These are phyloP conservation scores for Thryonomys swinderianus DNA, from an alignment of 2,113 vertebrate species.

Conservation along the genomic window DNA sequence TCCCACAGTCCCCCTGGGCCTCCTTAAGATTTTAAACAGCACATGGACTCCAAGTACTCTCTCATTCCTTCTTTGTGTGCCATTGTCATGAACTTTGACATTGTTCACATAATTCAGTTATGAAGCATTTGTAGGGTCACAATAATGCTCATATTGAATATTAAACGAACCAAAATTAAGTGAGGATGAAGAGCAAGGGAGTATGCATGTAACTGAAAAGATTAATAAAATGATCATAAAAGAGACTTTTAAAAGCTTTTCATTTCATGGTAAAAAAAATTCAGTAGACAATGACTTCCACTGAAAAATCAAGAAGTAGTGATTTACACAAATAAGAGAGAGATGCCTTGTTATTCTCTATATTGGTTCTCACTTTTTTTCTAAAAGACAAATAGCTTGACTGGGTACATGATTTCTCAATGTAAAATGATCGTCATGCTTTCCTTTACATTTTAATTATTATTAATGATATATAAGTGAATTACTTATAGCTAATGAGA, in stretches of 20 bases:
- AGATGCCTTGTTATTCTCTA: neutral
- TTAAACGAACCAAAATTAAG: neutral
- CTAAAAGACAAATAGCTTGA: neutral
- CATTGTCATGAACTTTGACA: neutral
- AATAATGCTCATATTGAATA: slow-evolving; percentile 4
- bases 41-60: too few species aligned
- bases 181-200: neutral
- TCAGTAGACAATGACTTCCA: neutral
- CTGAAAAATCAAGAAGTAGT: neutral
- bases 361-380: neutral
- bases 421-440: neutral
- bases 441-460: neutral
- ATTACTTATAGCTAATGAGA: neutral
- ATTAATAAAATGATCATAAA: neutral
- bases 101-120: neutral
- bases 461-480: too few species aligned
- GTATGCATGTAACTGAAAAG: neutral
- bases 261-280: neutral
- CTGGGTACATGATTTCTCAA: neutral
- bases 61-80: too few species aligned
- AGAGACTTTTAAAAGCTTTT: neutral
- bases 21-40: too few species aligned
- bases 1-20: too few species aligned
- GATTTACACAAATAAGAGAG: neutral
- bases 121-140: neutral